Percentiles rank a stretch among this genome's conserved stretches.
Conservation (phyloP, 1,140 invertebrate species). For the Drosophila nigromelanica region DNA sequence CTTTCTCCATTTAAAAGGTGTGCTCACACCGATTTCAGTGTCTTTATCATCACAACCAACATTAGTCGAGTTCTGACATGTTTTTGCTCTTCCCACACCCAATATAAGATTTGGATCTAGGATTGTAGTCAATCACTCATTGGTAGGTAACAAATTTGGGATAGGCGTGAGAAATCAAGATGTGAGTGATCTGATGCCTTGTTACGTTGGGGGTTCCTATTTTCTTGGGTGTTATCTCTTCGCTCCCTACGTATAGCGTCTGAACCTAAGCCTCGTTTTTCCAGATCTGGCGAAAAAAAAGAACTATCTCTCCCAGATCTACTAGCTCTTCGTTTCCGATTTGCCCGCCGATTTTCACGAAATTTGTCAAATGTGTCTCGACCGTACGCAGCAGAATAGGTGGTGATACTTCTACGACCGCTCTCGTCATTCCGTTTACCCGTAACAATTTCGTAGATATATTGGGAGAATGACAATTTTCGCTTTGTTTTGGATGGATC, state of each 20-base stretch:
- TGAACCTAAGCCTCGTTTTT: conserved; percentile 15
- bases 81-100: not conserved
- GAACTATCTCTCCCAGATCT: not conserved
- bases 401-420: conserved; percentile 12
- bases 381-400: not conserved
- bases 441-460: conserved; percentile 4
- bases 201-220: not conserved
- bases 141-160: not conserved
- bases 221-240: not conserved
- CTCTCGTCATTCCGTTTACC: not conserved
- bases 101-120: not conserved
- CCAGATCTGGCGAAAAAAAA: conserved; percentile 32
- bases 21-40: not conserved
- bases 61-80: no score
- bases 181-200: not conserved
- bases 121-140: not conserved
- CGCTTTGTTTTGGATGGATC: not conserved
- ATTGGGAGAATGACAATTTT: not conserved
- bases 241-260: conserved; percentile 1
- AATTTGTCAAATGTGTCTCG: not conserved
- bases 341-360: not conserved
- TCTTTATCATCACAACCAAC: not conserved
- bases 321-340: not conserved
- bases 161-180: no score
- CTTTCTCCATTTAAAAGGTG: not conserved